phyloP scores from a whole-genome alignment of 2,797 vertebrate species.

The Hydrocynus forskahlii region DNA sequence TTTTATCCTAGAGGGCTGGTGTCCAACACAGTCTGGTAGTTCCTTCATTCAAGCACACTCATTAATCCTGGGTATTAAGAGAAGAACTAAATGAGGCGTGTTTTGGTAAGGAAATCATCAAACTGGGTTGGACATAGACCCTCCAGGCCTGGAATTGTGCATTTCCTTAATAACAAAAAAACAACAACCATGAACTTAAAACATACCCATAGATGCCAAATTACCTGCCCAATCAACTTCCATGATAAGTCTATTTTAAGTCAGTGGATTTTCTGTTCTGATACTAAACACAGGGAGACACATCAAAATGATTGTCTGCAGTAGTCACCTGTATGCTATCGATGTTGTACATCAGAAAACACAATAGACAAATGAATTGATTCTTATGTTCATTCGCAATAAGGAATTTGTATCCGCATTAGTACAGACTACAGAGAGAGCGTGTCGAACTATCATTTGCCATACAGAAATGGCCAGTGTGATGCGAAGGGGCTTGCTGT shows the following conservation, averaged over 20 bases:
- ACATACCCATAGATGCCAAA: neutral
- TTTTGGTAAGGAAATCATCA: no score
- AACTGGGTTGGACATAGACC: no score
- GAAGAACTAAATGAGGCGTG: no score
- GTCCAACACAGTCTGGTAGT: no score
- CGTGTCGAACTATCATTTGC: conserved; percentile 21
- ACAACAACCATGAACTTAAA: no score
- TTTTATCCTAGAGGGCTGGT: no score
- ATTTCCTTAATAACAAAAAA: no score
- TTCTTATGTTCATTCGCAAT: neutral
- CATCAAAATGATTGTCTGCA: neutral
- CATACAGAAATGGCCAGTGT: conserved; percentile 70
- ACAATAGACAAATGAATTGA: no score
- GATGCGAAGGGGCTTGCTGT: conserved; percentile 66
- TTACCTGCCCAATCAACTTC: neutral
- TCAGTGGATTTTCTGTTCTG: neutral
- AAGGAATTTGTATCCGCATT: neutral
- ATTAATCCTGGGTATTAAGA: no score
- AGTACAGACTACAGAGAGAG: neutral
- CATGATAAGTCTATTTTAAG: neutral
- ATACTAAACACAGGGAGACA: neutral
- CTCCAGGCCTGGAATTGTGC: no score
- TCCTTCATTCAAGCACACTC: no score
- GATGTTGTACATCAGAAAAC: neutral
- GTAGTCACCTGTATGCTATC: neutral